These are phyloP conservation scores for Benitochromis conjunctus DNA, from an alignment of 2,113 vertebrate genomes.

Conservation along the genomic window DNA sequence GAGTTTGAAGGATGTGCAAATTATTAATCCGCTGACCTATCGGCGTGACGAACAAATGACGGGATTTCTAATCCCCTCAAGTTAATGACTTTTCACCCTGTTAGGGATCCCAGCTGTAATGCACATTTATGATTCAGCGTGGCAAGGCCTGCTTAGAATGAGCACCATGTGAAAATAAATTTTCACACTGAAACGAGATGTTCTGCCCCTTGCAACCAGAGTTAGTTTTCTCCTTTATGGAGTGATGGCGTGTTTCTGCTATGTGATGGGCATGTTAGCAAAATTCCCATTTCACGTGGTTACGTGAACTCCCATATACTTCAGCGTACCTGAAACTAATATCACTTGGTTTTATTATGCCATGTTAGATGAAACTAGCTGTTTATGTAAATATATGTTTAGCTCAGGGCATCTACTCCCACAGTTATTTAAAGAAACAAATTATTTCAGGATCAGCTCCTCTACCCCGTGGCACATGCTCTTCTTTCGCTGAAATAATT, in stretches of 20 bases:
- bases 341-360: not conserved
- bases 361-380: not conserved
- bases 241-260: not conserved
- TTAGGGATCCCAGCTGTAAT: not conserved
- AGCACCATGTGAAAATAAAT: not conserved
- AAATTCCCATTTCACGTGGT: not conserved
- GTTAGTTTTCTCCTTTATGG: not conserved
- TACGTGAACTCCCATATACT: not conserved
- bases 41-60: not conserved
- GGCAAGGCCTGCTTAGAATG: not conserved
- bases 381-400: slow-evolving; percentile 48
- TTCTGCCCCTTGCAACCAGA: not conserved
- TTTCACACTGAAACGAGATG: not conserved
- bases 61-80: slow-evolving; percentile 25
- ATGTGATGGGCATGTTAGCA: not conserved
- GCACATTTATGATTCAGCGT: not conserved
- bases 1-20: not conserved
- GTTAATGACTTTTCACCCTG: slow-evolving; percentile 6
- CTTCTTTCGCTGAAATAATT: slow-evolving; percentile 50
- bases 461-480: slow-evolving; percentile 51
- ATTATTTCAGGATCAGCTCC: slow-evolving; percentile 70
- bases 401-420: slow-evolving; percentile 34
- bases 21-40: slow-evolving; percentile 27
- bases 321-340: not conserved
- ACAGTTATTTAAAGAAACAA: slow-evolving; percentile 71